Percentiles rank a stretch among this genome's conserved stretches.
These are phyloP conservation scores for Hyposoter didymator DNA, from an alignment of 2,888 invertebrate species.

Conservation along the genomic window DNA sequence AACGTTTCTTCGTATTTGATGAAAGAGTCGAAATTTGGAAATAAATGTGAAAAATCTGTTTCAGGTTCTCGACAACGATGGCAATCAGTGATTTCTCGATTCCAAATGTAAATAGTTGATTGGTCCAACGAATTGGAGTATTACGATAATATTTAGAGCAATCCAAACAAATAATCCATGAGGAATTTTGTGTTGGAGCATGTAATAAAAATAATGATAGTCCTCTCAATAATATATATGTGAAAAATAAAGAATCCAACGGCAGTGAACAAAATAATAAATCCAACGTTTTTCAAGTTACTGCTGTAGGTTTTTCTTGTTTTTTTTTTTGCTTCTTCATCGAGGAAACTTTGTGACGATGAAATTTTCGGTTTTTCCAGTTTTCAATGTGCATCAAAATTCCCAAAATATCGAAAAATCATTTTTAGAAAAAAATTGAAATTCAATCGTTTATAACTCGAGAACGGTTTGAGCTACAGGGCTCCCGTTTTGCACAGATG, in stretches of 20 bases:
- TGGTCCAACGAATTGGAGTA: conserved; percentile 6
- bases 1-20: neutral
- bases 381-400: no score
- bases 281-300: conserved; percentile 55
- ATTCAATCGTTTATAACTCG: no score
- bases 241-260: conserved; percentile 26
- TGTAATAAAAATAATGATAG: neutral
- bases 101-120: conserved; percentile 40
- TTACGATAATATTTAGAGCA: neutral
- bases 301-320: conserved; percentile 35
- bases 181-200: neutral
- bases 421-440: no score
- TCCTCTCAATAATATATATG: neutral
- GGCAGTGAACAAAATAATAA: conserved; percentile 47
- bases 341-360: no score
- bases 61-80: conserved; percentile 66
- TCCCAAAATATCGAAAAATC: no score
- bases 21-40: neutral
- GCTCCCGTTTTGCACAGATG: no score
- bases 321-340: conserved; percentile 32
- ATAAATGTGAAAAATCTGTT: neutral
- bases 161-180: neutral
- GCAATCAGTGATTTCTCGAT: conserved; percentile 39
- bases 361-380: no score
- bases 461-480: no score